Percentiles rank a stretch among this genome's conserved stretches.
Evolutionary conservation across 1,140 invertebrate species (phyloP).

Genomic region (Alviniconcha marisindica): DNA sequence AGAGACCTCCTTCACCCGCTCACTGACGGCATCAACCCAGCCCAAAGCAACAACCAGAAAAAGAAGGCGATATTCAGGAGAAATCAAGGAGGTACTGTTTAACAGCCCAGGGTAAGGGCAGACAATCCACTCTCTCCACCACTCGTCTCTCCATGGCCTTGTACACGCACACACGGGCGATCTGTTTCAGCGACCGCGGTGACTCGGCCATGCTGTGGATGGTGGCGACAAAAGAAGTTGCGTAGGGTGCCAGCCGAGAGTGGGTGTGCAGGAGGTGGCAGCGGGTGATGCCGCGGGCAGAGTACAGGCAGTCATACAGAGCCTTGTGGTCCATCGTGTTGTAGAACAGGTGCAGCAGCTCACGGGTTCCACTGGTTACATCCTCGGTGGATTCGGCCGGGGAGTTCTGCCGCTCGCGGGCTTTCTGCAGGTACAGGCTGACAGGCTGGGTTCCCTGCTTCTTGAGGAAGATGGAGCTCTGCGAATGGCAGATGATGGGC

Average conservation of each 20-base stretch:
- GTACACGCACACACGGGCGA: slow-evolving; percentile 69
- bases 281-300: slow-evolving; percentile 59
- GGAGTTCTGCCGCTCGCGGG: slow-evolving; percentile 48
- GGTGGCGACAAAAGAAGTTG: slow-evolving; percentile 54
- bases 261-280: slow-evolving; percentile 55
- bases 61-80: too few relatives aligned
- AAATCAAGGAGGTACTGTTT: slow-evolving; percentile 69
- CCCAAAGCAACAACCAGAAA: too few relatives aligned
- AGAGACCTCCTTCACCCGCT: not conserved
- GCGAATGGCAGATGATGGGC: slow-evolving; percentile 72
- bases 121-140: slow-evolving; percentile 52
- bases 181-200: slow-evolving; percentile 68
- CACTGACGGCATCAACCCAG: too few relatives aligned
- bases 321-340: slow-evolving; percentile 69
- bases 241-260: slow-evolving; percentile 38
- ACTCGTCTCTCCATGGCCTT: slow-evolving; percentile 63
- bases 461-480: slow-evolving; percentile 73
- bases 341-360: slow-evolving; percentile 69
- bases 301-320: slow-evolving; percentile 67
- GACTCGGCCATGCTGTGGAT: slow-evolving; percentile 63
- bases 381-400: slow-evolving; percentile 44
- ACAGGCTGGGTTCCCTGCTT: slow-evolving; percentile 69
- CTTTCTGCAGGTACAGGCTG: slow-evolving; percentile 68
- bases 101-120: slow-evolving; percentile 67
- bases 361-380: slow-evolving; percentile 56